Evolutionary conservation across 1,140 invertebrate species (phyloP).

Genomic region (Drosophila lacteicornis): DNA sequence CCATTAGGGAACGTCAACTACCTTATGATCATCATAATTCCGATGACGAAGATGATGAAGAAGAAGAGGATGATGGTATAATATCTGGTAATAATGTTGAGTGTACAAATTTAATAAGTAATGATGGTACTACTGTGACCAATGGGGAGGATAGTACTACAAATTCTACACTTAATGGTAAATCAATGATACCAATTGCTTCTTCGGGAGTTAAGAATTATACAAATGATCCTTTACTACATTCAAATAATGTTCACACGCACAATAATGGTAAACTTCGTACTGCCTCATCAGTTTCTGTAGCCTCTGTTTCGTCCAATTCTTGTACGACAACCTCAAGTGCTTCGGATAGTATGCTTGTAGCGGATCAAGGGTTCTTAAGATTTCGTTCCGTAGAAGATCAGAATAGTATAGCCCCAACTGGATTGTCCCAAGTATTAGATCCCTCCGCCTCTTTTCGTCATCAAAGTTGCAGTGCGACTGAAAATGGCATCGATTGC

Average conservation of each 20-base stretch:
- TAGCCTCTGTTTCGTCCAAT: slow-evolving; percentile 38
- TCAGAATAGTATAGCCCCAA: slow-evolving; percentile 42
- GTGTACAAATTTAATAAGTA: slow-evolving; percentile 72
- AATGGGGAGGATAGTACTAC: slow-evolving; percentile 30
- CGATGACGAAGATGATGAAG: slow-evolving; percentile 69
- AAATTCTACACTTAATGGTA: slow-evolving; percentile 16
- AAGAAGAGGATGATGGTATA: slow-evolving; percentile 74
- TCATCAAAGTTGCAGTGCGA: slow-evolving; percentile 50
- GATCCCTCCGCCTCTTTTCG: slow-evolving; percentile 40
- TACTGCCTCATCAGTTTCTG: slow-evolving; percentile 21
- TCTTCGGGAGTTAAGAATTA: slow-evolving; percentile 22
- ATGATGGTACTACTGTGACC: slow-evolving; percentile 28
- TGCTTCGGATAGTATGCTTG: slow-evolving; percentile 89
- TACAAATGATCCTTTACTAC: slow-evolving; percentile 21
- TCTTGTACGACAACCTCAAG: slow-evolving; percentile 47
- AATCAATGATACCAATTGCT: slow-evolving; percentile 6
- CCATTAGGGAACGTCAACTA: slow-evolving; percentile 42
- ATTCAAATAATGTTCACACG: slow-evolving; percentile 33
- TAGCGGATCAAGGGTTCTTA: slow-evolving; percentile 94
- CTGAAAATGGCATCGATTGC: slow-evolving; percentile 46
- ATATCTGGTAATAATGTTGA: slow-evolving; percentile 71
- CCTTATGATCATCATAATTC: slow-evolving; percentile 58
- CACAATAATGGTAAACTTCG: slow-evolving; percentile 45
- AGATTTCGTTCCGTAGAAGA: slow-evolving; percentile 90
- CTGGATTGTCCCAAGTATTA: slow-evolving; percentile 17